phyloP scores from a whole-genome alignment of 2,888 invertebrate species.

The Monochamus alternatus region DNA sequence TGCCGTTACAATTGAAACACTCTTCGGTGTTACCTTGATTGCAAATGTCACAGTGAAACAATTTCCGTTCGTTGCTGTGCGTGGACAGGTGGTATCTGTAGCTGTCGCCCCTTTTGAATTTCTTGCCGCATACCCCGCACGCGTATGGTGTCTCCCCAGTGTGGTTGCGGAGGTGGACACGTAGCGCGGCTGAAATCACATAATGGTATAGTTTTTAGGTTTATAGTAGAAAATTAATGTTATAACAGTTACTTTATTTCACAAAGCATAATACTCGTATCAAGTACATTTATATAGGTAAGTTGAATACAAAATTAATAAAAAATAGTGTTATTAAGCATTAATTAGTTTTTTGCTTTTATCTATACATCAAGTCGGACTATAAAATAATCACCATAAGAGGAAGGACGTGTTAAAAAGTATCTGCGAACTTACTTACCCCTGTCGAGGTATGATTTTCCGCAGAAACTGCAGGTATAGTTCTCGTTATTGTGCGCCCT shows the following conservation, averaged over 20 bases:
- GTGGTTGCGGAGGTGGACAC: constrained; percentile 24
- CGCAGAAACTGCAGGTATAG: constrained; percentile 11
- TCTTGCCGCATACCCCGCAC: constrained; percentile 22
- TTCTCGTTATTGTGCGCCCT: constrained; percentile 28
- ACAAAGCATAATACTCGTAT: too few relatives aligned
- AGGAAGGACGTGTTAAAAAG: not conserved
- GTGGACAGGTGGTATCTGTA: constrained; percentile 22
- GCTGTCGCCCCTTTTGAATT: constrained; percentile 24
- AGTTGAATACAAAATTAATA: too few relatives aligned
- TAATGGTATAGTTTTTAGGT: too few relatives aligned
- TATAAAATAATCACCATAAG: too few relatives aligned
- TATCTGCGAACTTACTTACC: not conserved
- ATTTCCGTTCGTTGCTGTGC: constrained; percentile 14
- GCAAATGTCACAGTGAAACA: constrained; percentile 26
- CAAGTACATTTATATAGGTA: too few relatives aligned
- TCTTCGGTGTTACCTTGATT: constrained; percentile 12
- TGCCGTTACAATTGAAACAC: not conserved
- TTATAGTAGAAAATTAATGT: too few relatives aligned
- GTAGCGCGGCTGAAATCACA: constrained; percentile 16
- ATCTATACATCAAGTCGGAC: too few relatives aligned
- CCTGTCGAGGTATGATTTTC: constrained; percentile 11
- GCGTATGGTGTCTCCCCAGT: constrained; percentile 21
- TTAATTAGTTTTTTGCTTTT: too few relatives aligned
- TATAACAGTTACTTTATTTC: too few relatives aligned
- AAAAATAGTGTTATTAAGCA: too few relatives aligned